Base-by-base conservation (phyloP, 2,888 invertebrate species). In the Eudasyphora cyanicolor region DNA sequence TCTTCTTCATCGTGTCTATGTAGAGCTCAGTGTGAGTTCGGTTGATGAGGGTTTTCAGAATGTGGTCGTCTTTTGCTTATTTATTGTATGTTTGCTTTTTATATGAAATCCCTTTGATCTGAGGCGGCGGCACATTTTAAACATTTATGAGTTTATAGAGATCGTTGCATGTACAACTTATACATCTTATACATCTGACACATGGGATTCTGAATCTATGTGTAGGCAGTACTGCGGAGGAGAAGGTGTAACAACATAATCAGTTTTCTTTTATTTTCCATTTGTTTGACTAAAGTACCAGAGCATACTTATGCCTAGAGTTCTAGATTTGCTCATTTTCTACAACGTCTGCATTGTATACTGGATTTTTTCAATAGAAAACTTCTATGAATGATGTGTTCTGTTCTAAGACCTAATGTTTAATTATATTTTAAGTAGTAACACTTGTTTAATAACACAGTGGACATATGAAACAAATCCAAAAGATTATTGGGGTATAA, bases 141-240 rank as follows among this genome's bases (percentile, higher is more conserved):
- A 76, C 79, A 84, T 84, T 82, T 79, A 84, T 82, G 84, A 82
- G 70, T 82, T 84, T 82, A 76, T 79, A 74, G 84, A 32, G n/a
- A n/a, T n/a, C n/a, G 21, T 6, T 17, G n/a, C 5, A 38, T 17
- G 35, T 38, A 62, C 32, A 32, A n/a, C n/a, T n/a, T n/a, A n/a
- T n/a, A n/a, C n/a, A n/a, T n/a, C n/a, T n/a, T n/a, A n/a, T n/a
- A n/a, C n/a, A n/a, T n/a, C n/a, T n/a, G n/a, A n/a, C n/a, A n/a
- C n/a, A n/a, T n/a, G n/a, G n/a, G n/a, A n/a, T n/a, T n/a, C n/a
- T n/a, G n/a, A n/a, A n/a, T n/a, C n/a, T n/a, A n/a, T n/a, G n/a
- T n/a, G n/a, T n/a, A n/a, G n/a, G n/a, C n/a, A n/a, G n/a, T n/a
- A n/a, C n/a, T n/a, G n/a, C n/a, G n/a, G n/a, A n/a, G n/a, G n/a